These are phyloP conservation scores for Macrobrachium rosenbergii DNA, from an alignment of 1,140 invertebrate genomes.

Conservation along the genomic window DNA sequence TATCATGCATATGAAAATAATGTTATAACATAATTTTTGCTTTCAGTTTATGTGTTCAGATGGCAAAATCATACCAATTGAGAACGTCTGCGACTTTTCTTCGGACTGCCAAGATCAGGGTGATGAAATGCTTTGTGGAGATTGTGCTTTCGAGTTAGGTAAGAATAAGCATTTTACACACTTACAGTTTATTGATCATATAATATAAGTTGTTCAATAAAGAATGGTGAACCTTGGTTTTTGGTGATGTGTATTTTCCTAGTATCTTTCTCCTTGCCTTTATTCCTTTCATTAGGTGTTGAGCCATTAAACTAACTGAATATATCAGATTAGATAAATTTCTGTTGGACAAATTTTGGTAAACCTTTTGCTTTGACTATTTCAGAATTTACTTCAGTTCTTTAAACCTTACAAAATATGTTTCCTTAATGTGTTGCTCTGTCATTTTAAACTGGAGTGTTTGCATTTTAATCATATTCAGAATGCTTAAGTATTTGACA, in stretches of 20 bases:
- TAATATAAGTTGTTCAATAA: not conserved
- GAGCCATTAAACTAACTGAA: no score
- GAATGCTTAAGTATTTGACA: no score
- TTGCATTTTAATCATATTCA: no score
- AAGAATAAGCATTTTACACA: not conserved
- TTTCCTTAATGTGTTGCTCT: no score
- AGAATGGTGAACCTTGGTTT: no score
- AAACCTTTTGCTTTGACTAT: no score
- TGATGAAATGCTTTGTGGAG: slow-evolving; percentile 49
- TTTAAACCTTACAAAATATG: no score
- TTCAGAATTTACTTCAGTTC: no score
- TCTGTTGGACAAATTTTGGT: no score
- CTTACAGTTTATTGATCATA: not conserved
- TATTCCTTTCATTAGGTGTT: not conserved
- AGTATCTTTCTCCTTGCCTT: not conserved
- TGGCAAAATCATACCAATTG: not conserved
- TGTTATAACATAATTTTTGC: not conserved
- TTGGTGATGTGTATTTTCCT: no score
- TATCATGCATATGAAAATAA: not conserved
- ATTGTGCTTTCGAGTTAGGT: slow-evolving; percentile 45
- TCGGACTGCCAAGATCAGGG: slow-evolving; percentile 26
- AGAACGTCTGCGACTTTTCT: slow-evolving; percentile 41
- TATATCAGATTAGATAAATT: no score
- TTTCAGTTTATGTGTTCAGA: slow-evolving; percentile 42
- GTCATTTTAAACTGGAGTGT: no score